phyloP scores from a whole-genome alignment of 2,888 invertebrate species.

The Scaptomyza parva region DNA sequence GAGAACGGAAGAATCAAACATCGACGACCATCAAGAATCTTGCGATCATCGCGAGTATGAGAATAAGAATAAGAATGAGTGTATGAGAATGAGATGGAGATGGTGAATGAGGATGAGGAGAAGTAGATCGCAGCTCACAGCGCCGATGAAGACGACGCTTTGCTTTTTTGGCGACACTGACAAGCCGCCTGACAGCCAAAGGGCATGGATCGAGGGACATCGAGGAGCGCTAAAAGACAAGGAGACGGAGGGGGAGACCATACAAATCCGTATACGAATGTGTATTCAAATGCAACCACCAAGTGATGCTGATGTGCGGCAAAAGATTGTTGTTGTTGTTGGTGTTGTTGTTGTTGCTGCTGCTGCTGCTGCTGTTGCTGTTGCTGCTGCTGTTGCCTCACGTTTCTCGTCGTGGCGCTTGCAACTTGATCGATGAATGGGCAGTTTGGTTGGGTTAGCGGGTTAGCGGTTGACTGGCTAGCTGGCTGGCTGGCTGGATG shows the following conservation, averaged over 20 bases:
- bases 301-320: slow-evolving; percentile 58
- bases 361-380: slow-evolving; percentile 5
- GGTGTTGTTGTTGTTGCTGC: slow-evolving; percentile 18
- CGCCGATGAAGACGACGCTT: slow-evolving; percentile 78
- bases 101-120: slow-evolving; percentile 16
- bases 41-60: slow-evolving; percentile 5
- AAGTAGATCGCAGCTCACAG: slow-evolving; percentile 20
- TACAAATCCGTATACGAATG: slow-evolving; percentile 42
- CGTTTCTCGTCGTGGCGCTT: slow-evolving; percentile 78
- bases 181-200: slow-evolving; percentile 63
- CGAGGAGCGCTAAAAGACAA: neutral
- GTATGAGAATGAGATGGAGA: no score
- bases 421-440: slow-evolving; percentile 80
- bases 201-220: slow-evolving; percentile 2
- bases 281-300: slow-evolving; percentile 69
- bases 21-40: slow-evolving; percentile 12
- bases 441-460: slow-evolving; percentile 44
- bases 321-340: slow-evolving; percentile 55
- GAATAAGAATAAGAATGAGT: slow-evolving; percentile 8
- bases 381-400: slow-evolving; percentile 51
- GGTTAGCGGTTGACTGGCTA: neutral
- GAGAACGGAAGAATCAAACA: slow-evolving; percentile 26
- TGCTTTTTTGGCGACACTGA: slow-evolving; percentile 79
- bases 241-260: neutral
- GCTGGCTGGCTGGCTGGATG: slow-evolving; percentile 10